Percentiles rank a stretch among this genome's conserved stretches.
Evolutionary conservation across 1,140 invertebrate genomes (phyloP).

Genomic region (Drosophila arawakana): DNA sequence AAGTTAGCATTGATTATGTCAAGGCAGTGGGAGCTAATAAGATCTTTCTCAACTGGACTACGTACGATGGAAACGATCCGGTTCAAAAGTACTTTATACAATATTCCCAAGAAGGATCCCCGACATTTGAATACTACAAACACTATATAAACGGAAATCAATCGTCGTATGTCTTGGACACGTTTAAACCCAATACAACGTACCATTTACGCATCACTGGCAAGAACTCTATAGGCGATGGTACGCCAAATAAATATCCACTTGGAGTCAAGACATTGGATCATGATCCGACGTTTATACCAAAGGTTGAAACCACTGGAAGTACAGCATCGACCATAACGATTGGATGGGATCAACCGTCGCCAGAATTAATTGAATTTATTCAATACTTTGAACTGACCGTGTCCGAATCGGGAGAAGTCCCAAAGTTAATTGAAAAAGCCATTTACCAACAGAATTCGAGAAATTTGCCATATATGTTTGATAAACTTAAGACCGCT

Average conservation of each 20-base stretch:
- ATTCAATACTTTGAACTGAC: constrained; percentile 91
- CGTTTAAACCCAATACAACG: constrained; percentile 86
- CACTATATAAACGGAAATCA: constrained; percentile 86
- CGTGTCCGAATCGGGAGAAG: constrained; percentile 86
- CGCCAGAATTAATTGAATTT: constrained; percentile 88
- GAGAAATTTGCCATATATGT: constrained; percentile 89
- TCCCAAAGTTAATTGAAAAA: constrained; percentile 86
- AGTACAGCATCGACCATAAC: constrained; percentile 91
- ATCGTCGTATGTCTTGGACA: constrained; percentile 87
- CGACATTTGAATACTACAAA: constrained; percentile 84
- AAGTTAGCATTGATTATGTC: constrained; percentile 89
- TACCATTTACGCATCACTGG: constrained; percentile 87
- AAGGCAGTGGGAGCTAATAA: constrained; percentile 90
- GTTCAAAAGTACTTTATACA: constrained; percentile 88
- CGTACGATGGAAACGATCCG: constrained; percentile 90
- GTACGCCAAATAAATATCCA: constrained; percentile 85
- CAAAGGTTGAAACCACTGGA: constrained; percentile 91
- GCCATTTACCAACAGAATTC: constrained; percentile 88
- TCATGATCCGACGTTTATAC: constrained; percentile 91
- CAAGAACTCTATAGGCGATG: constrained; percentile 86
- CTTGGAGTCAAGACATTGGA: constrained; percentile 87
- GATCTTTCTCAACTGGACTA: constrained; percentile 93
- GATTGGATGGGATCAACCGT: constrained; percentile 90
- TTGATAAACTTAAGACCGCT: constrained; percentile 90
- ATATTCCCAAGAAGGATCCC: constrained; percentile 86